Evolutionary conservation across 1,140 invertebrate species (phyloP).

Genomic region (Campodea augens): DNA sequence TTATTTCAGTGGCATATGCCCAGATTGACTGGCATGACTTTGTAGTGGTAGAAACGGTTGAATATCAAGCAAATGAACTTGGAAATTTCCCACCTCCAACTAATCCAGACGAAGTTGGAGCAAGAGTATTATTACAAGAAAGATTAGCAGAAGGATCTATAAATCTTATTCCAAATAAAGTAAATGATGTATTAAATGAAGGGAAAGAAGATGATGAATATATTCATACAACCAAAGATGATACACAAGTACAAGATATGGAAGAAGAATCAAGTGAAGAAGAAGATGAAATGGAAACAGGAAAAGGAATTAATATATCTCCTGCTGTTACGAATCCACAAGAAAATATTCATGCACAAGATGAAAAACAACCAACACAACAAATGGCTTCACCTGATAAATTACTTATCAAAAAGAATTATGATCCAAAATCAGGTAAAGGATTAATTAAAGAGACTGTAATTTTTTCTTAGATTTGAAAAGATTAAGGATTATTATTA

Average conservation of each 20-base stretch:
- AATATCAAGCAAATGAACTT: constrained; percentile 91
- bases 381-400: constrained; percentile 78
- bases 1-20: constrained; percentile 63
- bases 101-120: constrained; percentile 89
- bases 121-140: constrained; percentile 50
- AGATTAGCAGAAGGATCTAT: constrained; percentile 37
- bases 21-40: constrained; percentile 99
- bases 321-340: too few relatives aligned
- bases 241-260: constrained; percentile 53
- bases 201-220: constrained; percentile 43
- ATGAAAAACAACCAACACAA: constrained; percentile 37
- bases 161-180: too few relatives aligned
- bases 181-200: constrained; percentile 58
- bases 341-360: not conserved
- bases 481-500: too few relatives aligned
- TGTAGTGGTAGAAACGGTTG: constrained; percentile 97
- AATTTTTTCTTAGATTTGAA: too few relatives aligned
- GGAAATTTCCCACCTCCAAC: constrained; percentile 93
- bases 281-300: constrained; percentile 40
- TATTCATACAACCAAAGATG: constrained; percentile 21
- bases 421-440: constrained; percentile 75
- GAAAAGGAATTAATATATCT: too few relatives aligned
- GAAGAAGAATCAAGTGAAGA: constrained; percentile 65
- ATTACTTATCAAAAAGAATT: constrained; percentile 87
- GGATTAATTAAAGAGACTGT: constrained; percentile 2